Evolutionary conservation across 2,888 invertebrate species (phyloP), one percentile per base, ranked within the genome.

Genomic region (Amitus sp.): DNA sequence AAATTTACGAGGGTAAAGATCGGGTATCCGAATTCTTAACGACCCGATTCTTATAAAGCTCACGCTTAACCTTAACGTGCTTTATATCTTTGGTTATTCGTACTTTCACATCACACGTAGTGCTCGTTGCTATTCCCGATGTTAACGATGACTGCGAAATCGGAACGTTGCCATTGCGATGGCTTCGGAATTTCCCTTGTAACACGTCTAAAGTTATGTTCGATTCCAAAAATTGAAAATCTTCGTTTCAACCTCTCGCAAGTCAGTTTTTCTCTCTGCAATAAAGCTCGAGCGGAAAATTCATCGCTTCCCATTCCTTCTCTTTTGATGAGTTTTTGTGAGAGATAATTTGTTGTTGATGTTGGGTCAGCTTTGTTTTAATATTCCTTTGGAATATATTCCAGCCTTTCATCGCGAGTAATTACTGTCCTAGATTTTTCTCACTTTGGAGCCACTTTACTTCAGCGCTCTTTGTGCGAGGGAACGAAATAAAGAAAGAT

Each of bases 111-210:
- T 46, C 53, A 53, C 59, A 59, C 53, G 53, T 59, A 59, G 46
- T 33, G 49, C 53, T 49, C 53, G 53, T 59, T 53, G 53, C 52
- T 59, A 59, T 59, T 59, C 49, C 49, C 48, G 48, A 59, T 59
- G 53, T 59, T 48, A 59, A 52, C 52, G 48, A 53, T 13, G 43
- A 43, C 12, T 7, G 12, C 2, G 23, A 12, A 27, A 4, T 43
- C 17, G 12, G 12, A 7, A 15, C 15, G 12, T 39, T 15, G n/a
- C n/a, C n/a, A n/a, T n/a, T n/a, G n/a, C n/a, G n/a, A n/a, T n/a
- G n/a, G n/a, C n/a, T n/a, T n/a, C n/a, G n/a, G n/a, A n/a, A n/a
- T n/a, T n/a, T n/a, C n/a, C n/a, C n/a, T n/a, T n/a, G n/a, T n/a
- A n/a, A n/a, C n/a, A n/a, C n/a, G n/a, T n/a, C n/a, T n/a, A n/a